Evolutionary conservation across 2,113 vertebrate genomes (phyloP).

Genomic region (Psammodynastes pulverulentus): DNA sequence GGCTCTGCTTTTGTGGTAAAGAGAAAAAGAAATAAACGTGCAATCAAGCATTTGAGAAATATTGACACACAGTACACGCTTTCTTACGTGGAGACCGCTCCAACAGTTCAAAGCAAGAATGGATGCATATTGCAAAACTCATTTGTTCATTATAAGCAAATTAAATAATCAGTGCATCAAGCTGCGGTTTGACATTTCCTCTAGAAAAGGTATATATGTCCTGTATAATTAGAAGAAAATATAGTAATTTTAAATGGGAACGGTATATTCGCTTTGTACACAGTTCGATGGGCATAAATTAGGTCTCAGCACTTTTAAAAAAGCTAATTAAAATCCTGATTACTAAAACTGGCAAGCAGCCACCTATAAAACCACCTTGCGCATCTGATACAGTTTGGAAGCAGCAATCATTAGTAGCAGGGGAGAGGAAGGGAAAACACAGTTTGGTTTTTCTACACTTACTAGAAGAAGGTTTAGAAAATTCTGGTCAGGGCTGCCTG

Average conservation of each 20-base stretch:
- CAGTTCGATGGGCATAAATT: conserved; percentile 70
- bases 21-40: background rate
- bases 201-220: conserved; percentile 47
- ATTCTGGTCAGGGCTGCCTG: conserved; percentile 51
- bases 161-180: conserved; percentile 39
- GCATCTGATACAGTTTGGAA: conserved; percentile 60
- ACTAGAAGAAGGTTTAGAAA: conserved; percentile 35
- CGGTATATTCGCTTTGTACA: conserved; percentile 63
- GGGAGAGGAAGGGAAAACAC: conserved; percentile 47
- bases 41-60: background rate
- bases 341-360: conserved; percentile 61
- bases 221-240: conserved; percentile 27
- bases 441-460: conserved; percentile 40
- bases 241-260: conserved; percentile 38
- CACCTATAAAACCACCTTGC: conserved; percentile 52
- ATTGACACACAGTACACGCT: background rate
- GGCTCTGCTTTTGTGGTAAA: background rate
- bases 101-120: background rate
- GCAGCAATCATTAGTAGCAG: conserved; percentile 41
- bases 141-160: conserved; percentile 34
- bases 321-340: conserved; percentile 69
- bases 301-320: conserved; percentile 50
- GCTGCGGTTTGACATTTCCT: conserved; percentile 52
- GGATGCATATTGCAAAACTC: background rate
- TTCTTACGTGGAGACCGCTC: background rate